These are phyloP conservation scores for Arion vulgaris DNA, from an alignment of 1,140 invertebrate genomes.

Conservation along the genomic window DNA sequence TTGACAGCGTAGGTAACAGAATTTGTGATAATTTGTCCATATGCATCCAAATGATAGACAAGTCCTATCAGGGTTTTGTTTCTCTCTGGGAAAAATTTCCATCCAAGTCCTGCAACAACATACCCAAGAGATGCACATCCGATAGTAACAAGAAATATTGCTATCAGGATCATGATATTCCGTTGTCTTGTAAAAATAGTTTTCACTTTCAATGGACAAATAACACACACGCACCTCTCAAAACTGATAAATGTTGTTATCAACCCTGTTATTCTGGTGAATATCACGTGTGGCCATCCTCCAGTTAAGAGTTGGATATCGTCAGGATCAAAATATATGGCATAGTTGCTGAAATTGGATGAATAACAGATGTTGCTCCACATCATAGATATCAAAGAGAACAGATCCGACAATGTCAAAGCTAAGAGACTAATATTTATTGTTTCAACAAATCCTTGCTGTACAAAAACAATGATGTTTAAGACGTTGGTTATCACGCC, in stretches of 20 bases:
- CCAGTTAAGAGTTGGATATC: conserved; percentile 18
- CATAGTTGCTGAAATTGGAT: no score
- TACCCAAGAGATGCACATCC: neutral
- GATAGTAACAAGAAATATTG: conserved; percentile 5
- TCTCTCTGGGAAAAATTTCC: conserved; percentile 8
- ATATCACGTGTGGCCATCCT: conserved; percentile 28
- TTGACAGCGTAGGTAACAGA: neutral
- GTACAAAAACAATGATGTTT: neutral
- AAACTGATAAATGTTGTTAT: conserved; percentile 37
- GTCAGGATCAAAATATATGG: conserved; percentile 9
- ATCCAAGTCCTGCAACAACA: neutral
- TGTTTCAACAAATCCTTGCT: neutral
- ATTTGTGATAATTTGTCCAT: neutral
- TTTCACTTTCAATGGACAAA: conserved; percentile 3
- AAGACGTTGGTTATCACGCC: neutral
- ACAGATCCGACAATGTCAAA: neutral
- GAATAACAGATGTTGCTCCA: neutral
- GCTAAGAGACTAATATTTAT: neutral
- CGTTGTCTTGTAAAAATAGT: neutral
- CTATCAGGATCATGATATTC: conserved; percentile 4
- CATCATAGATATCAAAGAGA: neutral
- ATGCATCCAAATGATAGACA: neutral
- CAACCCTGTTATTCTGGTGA: conserved; percentile 27
- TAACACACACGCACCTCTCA: conserved; percentile 37
- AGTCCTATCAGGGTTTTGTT: neutral